Evolutionary conservation across 2,888 invertebrate genomes (phyloP), one percentile per base, ranked within the genome.

Genomic region (Euspilapteryx auroguttella): DNA sequence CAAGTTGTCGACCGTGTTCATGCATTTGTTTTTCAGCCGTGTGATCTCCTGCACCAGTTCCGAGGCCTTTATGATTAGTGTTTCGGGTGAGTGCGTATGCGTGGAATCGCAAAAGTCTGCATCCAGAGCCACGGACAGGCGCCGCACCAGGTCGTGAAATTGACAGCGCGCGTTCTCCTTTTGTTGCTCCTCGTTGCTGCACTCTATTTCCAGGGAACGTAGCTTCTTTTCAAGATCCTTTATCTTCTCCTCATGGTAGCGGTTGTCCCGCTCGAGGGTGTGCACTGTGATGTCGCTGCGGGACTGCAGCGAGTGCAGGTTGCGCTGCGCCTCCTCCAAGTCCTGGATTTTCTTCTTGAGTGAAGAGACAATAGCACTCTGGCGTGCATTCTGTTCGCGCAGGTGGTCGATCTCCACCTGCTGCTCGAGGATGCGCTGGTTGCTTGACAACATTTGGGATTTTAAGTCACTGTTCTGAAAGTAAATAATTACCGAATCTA

Each of bases 391-490:
- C 56, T 91, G 92, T 36, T 92, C 89, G 5, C 86, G 79, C 11
- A 88, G 64, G 47, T 88, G 86, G 42, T 92, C 86, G 11, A 86
- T 83, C 55, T 92, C 91, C 14, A 86, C 82, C 51, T 89, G 88
- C 33, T 89, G 79, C 42, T 91, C 89, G 43, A 85, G 68, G 39
- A 86, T 80, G 44, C 85, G 71, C 49, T 87, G 83, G 39, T 88
- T 87, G 30, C 86, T 78, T 14, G 83, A 78, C 42, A 88, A 78
- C 52, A 89, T 73, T 46, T 82, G 82, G 36, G 79, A 81, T 61
- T 86, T 87, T 47, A 82, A 73, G 42, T 89, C 87, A 41, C 82
- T 80, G 17, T 86, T 75, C 87, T 88, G 54, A 15, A 63, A 61
- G 38, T 28, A 32, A 36, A 34, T 30, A 21, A 28, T 24, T 23